Conservation (phyloP, 2,797 vertebrate genomes). For the Liasis olivaceus region DNA sequence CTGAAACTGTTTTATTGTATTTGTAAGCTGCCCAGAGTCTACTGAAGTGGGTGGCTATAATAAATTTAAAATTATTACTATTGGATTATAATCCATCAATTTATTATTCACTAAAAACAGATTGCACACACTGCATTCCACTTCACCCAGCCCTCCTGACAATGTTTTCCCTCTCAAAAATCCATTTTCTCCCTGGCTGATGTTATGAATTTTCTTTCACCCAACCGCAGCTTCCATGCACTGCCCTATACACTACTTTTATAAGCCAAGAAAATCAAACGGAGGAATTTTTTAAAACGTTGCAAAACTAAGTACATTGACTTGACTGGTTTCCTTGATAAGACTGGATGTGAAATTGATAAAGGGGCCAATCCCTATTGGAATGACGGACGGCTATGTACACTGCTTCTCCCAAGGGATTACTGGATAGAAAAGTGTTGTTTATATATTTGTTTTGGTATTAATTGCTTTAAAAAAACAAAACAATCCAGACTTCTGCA, state of each 20-base stretch:
- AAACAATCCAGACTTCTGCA: not conserved
- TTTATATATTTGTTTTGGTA: not conserved
- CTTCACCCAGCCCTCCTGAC: not conserved
- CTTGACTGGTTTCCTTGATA: not conserved
- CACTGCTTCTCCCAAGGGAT: not conserved
- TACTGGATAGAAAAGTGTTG: not conserved
- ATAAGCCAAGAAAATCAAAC: not conserved
- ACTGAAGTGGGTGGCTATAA: not conserved
- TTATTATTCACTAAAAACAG: not conserved
- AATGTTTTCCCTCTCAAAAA: not conserved
- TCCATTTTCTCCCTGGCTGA: not conserved
- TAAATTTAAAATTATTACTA: not conserved
- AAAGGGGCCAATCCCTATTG: not conserved
- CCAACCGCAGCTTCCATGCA: not conserved
- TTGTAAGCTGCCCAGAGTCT: not conserved
- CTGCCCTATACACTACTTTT: not conserved
- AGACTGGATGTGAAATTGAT: not conserved
- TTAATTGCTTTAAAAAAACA: not conserved
- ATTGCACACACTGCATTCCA: not conserved
- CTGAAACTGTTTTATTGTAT: not conserved
- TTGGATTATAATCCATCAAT: not conserved
- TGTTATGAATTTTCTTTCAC: not conserved
- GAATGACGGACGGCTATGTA: not conserved
- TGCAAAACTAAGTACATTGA: not conserved
- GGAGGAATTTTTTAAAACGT: not conserved